A percentile compares a stretch with the other conserved stretches of the same genome.
These are phyloP conservation scores for Saguinus midas DNA, from an alignment of 2,113 vertebrate genomes.

Conservation along the genomic window DNA sequence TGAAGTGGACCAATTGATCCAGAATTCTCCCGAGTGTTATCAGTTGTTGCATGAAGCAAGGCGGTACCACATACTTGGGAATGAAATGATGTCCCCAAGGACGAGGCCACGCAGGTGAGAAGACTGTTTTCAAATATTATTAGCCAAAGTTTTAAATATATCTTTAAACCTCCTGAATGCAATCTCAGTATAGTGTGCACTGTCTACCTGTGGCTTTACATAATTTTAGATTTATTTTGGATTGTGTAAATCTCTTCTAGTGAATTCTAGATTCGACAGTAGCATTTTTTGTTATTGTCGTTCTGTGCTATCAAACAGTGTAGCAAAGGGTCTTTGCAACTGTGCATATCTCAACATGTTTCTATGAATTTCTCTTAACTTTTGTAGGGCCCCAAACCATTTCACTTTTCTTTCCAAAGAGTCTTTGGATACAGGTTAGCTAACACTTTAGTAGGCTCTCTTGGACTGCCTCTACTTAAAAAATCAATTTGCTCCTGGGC, in stretches of 20 bases:
- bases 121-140: not conserved
- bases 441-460: not conserved
- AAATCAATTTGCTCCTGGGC: not conserved
- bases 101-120: slow-evolving; percentile 96
- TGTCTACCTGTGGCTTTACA: not conserved
- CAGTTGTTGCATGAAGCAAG: slow-evolving; percentile 97
- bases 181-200: not conserved
- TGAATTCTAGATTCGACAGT: not conserved
- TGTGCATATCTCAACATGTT: not conserved
- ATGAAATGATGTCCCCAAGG: slow-evolving; percentile 99
- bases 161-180: not conserved
- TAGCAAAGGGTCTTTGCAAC: not conserved
- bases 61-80: slow-evolving; percentile 97
- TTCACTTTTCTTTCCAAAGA: not conserved
- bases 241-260: not conserved
- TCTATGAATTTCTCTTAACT: not conserved
- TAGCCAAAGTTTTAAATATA: not conserved
- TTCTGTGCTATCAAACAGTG: not conserved
- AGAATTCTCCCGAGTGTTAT: slow-evolving; percentile 97
- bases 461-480: not conserved
- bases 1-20: slow-evolving; percentile 97
- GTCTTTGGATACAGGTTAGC: slow-evolving; percentile 1
- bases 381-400: not conserved
- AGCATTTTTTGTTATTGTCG: not conserved
- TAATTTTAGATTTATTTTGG: slow-evolving; percentile 8